A percentile compares a stretch with the other conserved stretches of the same genome.
Evolutionary conservation across 2,797 vertebrate genomes (phyloP).

Genomic region (Coracias cyanogaster): DNA sequence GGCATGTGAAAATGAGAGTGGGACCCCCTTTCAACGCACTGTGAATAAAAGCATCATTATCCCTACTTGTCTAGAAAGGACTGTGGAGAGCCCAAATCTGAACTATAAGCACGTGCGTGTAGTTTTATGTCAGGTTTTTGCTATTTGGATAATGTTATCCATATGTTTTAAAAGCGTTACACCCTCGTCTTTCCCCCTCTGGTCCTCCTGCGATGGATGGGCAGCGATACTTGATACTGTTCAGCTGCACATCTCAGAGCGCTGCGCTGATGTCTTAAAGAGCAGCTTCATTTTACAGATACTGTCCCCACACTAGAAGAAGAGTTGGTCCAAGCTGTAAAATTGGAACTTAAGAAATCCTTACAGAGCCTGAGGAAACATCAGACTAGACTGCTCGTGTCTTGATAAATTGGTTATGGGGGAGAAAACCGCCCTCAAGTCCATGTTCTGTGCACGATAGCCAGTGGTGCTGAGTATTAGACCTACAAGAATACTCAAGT

Average conservation of each 20-base stretch:
- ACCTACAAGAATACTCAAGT: background rate
- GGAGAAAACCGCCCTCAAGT: background rate
- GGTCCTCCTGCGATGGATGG: background rate
- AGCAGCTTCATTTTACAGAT: background rate
- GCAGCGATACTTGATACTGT: background rate
- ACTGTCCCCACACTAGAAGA: background rate
- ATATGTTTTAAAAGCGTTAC: background rate
- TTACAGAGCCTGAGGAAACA: background rate
- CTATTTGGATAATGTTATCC: slow-evolving; percentile 30
- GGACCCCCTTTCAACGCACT: background rate
- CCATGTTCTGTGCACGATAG: background rate
- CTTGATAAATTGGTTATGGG: background rate
- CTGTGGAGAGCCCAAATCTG: background rate
- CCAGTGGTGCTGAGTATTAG: background rate
- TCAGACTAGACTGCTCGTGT: background rate
- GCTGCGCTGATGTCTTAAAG: background rate
- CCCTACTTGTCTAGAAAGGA: background rate
- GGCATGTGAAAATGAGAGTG: background rate
- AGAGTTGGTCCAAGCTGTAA: background rate
- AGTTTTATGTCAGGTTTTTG: slow-evolving; percentile 36
- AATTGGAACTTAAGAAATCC: background rate
- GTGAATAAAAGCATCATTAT: background rate
- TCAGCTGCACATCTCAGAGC: background rate
- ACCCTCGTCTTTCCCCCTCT: background rate
- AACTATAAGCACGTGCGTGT: background rate